These are phyloP conservation scores for Haliclona indistincta DNA, from an alignment of 37 sponge, comb jelly and placozoan genomes.

Conservation along the genomic window DNA sequence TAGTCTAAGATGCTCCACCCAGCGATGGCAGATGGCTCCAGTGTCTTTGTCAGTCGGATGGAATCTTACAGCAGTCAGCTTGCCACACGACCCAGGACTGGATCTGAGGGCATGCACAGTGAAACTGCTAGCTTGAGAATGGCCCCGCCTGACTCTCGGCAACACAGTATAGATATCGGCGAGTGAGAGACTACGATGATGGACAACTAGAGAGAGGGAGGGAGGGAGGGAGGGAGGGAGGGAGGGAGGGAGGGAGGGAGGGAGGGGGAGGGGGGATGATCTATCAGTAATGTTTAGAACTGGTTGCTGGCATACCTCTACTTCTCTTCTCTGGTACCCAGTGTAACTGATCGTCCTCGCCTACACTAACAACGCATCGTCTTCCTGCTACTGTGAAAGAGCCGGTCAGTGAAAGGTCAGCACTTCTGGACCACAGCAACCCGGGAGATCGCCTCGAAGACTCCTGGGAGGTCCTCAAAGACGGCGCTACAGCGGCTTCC, in stretches of 20 bases:
- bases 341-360: constrained; percentile 38
- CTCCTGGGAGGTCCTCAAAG: too few relatives aligned
- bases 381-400: constrained; percentile 17
- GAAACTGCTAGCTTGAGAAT: constrained; percentile 19
- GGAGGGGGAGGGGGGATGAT: constrained; percentile 14
- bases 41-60: constrained; percentile 7
- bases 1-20: constrained; percentile 52
- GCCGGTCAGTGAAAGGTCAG: too few relatives aligned
- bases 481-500: too few relatives aligned
- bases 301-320: too few relatives aligned
- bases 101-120: constrained; percentile 53
- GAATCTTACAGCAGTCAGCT: constrained; percentile 34
- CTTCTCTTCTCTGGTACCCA: constrained; percentile 29
- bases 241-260: neutral
- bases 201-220: neutral
- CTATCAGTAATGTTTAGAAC: too few relatives aligned
- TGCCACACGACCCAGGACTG: constrained; percentile 28
- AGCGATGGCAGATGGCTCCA: constrained; percentile 32
- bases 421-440: too few relatives aligned
- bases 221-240: constrained; percentile 11
- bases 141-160: neutral
- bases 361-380: constrained; percentile 30
- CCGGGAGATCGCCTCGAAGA: too few relatives aligned
- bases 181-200: constrained; percentile 24
- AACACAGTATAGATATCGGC: constrained; percentile 49